These are phyloP conservation scores for Eurystomus glaucurus DNA, from an alignment of 2,797 vertebrate species.

Conservation along the genomic window DNA sequence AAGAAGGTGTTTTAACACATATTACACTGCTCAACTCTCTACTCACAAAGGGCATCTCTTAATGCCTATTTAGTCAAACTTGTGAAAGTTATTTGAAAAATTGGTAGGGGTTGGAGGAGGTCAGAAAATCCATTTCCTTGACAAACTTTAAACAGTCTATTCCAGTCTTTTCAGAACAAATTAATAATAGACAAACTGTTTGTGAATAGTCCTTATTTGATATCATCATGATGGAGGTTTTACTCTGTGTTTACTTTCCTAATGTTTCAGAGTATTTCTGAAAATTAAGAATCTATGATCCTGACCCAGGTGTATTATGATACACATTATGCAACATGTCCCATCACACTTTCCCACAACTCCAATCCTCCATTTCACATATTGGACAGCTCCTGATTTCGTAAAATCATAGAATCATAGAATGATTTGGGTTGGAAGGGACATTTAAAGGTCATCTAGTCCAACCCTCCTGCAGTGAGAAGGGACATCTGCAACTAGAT, in stretches of 20 bases:
- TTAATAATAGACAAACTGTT: conserved; percentile 57
- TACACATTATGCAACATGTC: background rate
- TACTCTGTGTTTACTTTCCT: background rate
- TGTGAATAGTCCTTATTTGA: conserved; percentile 36
- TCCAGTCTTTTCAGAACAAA: conserved; percentile 57
- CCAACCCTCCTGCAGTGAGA: background rate
- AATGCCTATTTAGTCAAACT: conserved; percentile 36
- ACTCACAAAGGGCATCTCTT: conserved; percentile 41
- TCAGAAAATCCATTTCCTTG: conserved; percentile 68
- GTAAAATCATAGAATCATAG: background rate
- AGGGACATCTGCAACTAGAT: background rate
- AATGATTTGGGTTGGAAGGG: background rate
- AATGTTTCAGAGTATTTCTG: conserved; percentile 66
- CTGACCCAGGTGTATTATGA: background rate
- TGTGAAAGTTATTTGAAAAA: conserved; percentile 61
- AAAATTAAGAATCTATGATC: conserved; percentile 30
- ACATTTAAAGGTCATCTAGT: background rate
- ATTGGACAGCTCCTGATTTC: background rate
- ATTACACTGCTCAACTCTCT: background rate
- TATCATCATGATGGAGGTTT: conserved; percentile 10
- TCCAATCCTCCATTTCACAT: background rate
- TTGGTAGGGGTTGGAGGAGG: background rate
- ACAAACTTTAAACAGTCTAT: conserved; percentile 19
- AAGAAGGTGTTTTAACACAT: background rate
- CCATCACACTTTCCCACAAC: rapidly evolving